These are phyloP conservation scores for Cotesia chilonis DNA, from an alignment of 1,140 invertebrate genomes.

Conservation along the genomic window DNA sequence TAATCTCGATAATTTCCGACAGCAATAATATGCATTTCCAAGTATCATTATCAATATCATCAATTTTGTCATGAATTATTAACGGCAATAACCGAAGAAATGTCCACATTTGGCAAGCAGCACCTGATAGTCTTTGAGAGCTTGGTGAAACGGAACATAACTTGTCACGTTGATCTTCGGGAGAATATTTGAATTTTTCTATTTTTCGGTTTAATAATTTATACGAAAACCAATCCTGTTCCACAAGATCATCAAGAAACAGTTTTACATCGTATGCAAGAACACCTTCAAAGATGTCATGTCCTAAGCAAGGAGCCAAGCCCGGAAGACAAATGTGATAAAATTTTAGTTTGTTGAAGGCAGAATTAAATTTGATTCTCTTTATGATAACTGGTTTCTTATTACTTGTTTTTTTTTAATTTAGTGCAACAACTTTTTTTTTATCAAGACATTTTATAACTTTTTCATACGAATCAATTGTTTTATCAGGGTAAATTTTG, in stretches of 20 bases:
- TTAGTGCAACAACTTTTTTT: conserved; percentile 29
- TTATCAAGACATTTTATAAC: conserved; percentile 34
- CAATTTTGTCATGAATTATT: conserved; percentile 27
- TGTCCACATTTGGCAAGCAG: no score
- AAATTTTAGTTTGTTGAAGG: conserved; percentile 41
- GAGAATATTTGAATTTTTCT: conserved; percentile 13
- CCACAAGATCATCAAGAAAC: conserved; percentile 5
- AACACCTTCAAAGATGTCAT: conserved; percentile 35
- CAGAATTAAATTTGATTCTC: conserved; percentile 41
- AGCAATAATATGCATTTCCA: conserved; percentile 33
- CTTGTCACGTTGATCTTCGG: conserved; percentile 30
- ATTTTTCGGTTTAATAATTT: conserved; percentile 16
- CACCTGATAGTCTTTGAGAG: conserved; percentile 34
- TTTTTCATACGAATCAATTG: conserved; percentile 39
- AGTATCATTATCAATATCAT: conserved; percentile 34
- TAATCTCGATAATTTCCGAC: conserved; percentile 37
- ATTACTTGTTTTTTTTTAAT: neutral
- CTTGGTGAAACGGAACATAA: conserved; percentile 11
- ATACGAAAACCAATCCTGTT: conserved; percentile 11
- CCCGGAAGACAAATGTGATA: conserved; percentile 43
- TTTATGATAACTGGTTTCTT: neutral
- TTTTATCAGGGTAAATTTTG: conserved; percentile 38
- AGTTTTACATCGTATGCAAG: conserved; percentile 28
- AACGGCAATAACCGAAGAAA: conserved; percentile 39
- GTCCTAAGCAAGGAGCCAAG: conserved; percentile 38